Evolutionary conservation across 2,113 vertebrate species (phyloP).

Genomic region (Festucalex cinctus): DNA sequence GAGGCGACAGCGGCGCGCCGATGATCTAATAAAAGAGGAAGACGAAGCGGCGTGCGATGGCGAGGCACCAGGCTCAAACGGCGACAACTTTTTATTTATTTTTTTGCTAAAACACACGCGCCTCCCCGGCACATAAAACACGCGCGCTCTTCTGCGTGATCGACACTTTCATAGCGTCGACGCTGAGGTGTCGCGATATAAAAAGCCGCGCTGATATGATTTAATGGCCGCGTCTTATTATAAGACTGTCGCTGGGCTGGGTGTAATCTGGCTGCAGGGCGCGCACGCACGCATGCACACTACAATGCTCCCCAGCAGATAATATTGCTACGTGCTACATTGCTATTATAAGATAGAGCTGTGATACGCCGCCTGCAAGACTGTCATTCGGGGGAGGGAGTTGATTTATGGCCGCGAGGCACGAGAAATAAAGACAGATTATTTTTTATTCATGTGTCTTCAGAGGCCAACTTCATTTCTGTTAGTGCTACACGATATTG

Average conservation of each 20-base stretch:
- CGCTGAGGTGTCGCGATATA: conserved; percentile 72
- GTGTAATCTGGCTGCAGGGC: conserved; percentile 71
- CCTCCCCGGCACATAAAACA: conserved; percentile 17
- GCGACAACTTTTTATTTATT: conserved; percentile 51
- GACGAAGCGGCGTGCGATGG: conserved; percentile 67
- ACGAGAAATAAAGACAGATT: conserved; percentile 64
- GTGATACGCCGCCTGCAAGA: conserved; percentile 48
- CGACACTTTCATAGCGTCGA: conserved; percentile 65
- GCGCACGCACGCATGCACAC: conserved; percentile 29
- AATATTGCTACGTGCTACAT: conserved; percentile 67
- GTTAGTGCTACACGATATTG: too few relatives aligned
- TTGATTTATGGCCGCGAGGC: conserved; percentile 67
- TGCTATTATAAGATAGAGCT: conserved; percentile 69
- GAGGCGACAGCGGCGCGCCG: conserved; percentile 65
- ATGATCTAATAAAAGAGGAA: conserved; percentile 68
- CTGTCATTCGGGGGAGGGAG: conserved; percentile 60
- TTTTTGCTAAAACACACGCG: conserved; percentile 66
- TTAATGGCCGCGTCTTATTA: conserved; percentile 75
- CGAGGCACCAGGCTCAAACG: conserved; percentile 52
- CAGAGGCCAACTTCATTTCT: conserved; percentile 61
- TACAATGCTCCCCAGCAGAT: conserved; percentile 63
- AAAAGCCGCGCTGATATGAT: conserved; percentile 77
- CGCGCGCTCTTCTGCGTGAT: conserved; percentile 42
- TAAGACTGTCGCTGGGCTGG: conserved; percentile 70
- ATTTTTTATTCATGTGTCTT: conserved; percentile 64